phyloP scores from a whole-genome alignment of 1,140 invertebrate genomes.

The Frieseomelitta varia region DNA sequence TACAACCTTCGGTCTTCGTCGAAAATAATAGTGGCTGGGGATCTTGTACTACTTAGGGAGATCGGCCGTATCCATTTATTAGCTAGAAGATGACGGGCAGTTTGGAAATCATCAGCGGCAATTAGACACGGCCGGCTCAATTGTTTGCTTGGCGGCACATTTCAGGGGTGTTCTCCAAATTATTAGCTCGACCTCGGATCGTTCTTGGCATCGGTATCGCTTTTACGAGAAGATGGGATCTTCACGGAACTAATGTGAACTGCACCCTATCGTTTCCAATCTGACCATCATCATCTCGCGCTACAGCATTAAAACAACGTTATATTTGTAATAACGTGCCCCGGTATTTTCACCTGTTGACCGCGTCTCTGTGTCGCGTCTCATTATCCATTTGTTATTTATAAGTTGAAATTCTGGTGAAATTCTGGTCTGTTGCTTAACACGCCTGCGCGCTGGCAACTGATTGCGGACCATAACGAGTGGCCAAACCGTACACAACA shows the following conservation, averaged over 20 bases:
- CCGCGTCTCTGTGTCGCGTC: no score
- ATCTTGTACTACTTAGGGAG: slow-evolving; percentile 63
- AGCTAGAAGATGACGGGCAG: slow-evolving; percentile 59
- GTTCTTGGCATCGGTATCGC: slow-evolving; percentile 34
- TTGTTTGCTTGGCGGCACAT: slow-evolving; percentile 65
- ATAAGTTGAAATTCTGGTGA: no score
- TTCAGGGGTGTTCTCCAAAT: slow-evolving; percentile 56
- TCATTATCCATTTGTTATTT: no score
- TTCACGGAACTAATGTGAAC: slow-evolving; percentile 52
- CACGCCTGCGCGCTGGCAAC: no score
- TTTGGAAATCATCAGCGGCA: slow-evolving; percentile 67
- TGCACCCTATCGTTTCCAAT: slow-evolving; percentile 15
- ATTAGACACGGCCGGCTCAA: slow-evolving; percentile 65
- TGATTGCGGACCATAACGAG: no score
- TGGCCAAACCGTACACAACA: no score
- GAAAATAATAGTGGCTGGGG: slow-evolving; percentile 64
- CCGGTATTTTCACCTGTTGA: no score
- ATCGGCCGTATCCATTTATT: slow-evolving; percentile 71
- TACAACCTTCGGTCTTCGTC: slow-evolving; percentile 55
- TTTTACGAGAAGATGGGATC: slow-evolving; percentile 14
- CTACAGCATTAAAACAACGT: neutral
- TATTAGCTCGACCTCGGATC: slow-evolving; percentile 51
- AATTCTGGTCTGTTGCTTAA: no score
- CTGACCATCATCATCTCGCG: neutral
- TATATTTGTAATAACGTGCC: no score